Conservation (phyloP, 2,113 vertebrate genomes). For the Rhinolophus ferrumequinum region DNA sequence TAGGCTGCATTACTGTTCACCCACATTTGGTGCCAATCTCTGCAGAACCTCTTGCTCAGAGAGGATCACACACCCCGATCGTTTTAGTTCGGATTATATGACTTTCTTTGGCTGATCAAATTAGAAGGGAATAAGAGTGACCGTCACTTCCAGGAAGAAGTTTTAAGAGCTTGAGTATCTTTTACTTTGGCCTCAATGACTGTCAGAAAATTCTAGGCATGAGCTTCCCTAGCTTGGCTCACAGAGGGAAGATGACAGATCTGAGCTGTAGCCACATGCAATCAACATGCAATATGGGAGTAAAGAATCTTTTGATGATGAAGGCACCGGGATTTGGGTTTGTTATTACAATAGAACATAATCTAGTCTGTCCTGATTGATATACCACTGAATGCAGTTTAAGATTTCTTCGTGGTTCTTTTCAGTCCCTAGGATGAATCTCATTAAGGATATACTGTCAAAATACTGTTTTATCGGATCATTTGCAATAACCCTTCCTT, state of each 20-base stretch:
- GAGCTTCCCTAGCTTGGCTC: background rate
- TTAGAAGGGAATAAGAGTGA: background rate
- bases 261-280: background rate
- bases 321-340: background rate
- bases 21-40: background rate
- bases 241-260: background rate
- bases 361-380: background rate
- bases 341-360: background rate
- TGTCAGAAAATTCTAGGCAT: background rate
- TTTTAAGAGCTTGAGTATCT: background rate
- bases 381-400: background rate
- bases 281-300: background rate
- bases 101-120: conserved; percentile 23
- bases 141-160: background rate
- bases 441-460: background rate
- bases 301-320: background rate
- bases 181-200: background rate
- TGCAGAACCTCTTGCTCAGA: background rate
- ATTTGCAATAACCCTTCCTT: background rate
- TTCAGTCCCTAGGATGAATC: background rate
- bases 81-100: background rate
- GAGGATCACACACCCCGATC: background rate
- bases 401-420: background rate
- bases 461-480: background rate
- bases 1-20: background rate